These are phyloP conservation scores for Teleogryllus occipitalis DNA, from an alignment of 1,140 invertebrate genomes.

Conservation along the genomic window DNA sequence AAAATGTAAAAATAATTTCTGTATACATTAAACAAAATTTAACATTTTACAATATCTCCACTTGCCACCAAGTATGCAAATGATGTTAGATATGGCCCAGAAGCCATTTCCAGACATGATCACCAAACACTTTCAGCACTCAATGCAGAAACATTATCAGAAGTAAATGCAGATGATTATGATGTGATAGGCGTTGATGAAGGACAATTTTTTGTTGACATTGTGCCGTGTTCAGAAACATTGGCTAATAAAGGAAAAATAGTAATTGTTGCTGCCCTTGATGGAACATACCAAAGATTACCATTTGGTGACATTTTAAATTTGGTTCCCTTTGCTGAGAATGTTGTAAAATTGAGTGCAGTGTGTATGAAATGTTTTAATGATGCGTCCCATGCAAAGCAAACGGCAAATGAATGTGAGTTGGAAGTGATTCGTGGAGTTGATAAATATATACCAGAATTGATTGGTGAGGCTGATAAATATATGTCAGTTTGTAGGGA, in stretches of 20 bases:
- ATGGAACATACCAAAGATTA: conserved; percentile 52
- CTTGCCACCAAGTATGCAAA: conserved; percentile 56
- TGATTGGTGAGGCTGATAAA: too few species aligned
- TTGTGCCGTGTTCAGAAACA: conserved; percentile 44
- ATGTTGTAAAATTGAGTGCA: conserved; percentile 50
- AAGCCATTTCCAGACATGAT: conserved; percentile 51
- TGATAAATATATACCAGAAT: too few species aligned
- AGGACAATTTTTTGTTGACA: conserved; percentile 46
- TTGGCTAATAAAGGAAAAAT: conserved; percentile 53
- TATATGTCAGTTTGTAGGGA: too few species aligned
- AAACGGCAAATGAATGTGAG: conserved; percentile 42
- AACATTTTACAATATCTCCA: too few species aligned
- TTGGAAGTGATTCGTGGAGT: too few species aligned
- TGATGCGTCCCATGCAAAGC: conserved; percentile 52
- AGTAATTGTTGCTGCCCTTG: conserved; percentile 54
- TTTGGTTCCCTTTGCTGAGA: conserved; percentile 57
- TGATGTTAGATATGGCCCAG: conserved; percentile 46
- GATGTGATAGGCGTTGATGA: conserved; percentile 59
- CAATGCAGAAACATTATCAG: conserved; percentile 35
- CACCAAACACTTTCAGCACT: conserved; percentile 44
- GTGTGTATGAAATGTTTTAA: conserved; percentile 53
- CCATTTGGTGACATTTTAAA: conserved; percentile 50
- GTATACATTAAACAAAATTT: too few species aligned
- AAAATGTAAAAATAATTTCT: too few species aligned
- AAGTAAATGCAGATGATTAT: conserved; percentile 36